These are phyloP conservation scores for Odontomachus brunneus DNA, from an alignment of 1,140 invertebrate species.

Conservation along the genomic window DNA sequence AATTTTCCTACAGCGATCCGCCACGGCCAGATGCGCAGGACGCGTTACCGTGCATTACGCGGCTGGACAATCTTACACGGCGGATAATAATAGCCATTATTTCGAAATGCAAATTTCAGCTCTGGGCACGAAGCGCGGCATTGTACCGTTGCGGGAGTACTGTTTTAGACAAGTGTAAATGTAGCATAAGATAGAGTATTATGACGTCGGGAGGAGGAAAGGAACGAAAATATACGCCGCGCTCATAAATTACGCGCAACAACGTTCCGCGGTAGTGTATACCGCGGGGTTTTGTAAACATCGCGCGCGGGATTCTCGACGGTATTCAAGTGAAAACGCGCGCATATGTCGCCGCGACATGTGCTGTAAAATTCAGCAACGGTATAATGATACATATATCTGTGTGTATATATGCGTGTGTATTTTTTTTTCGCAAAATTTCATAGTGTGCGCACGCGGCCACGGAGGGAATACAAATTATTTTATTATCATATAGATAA, in stretches of 20 bases:
- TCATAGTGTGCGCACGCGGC: background rate
- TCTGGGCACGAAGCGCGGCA: background rate
- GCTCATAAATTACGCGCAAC: slow-evolving; percentile 9
- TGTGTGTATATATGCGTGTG: too few relatives aligned
- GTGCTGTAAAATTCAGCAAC: background rate
- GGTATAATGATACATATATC: background rate
- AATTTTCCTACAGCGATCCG: slow-evolving; percentile 12
- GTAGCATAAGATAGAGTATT: slow-evolving; percentile 12
- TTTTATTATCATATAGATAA: slow-evolving; percentile 39
- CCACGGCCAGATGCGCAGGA: background rate
- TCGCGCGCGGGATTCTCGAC: background rate
- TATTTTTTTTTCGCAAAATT: slow-evolving; percentile 9
- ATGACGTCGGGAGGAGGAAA: background rate
- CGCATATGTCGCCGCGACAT: background rate
- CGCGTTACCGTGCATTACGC: background rate
- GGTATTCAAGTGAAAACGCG: background rate
- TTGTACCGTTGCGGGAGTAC: background rate
- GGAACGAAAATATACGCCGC: slow-evolving; percentile 4
- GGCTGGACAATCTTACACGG: background rate
- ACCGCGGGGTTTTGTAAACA: slow-evolving; percentile 6
- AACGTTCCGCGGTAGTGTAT: background rate
- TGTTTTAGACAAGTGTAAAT: slow-evolving; percentile 28
- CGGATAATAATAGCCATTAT: slow-evolving; percentile 19
- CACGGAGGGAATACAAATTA: slow-evolving; percentile 20
- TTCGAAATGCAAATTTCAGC: slow-evolving; percentile 38